Evolutionary conservation across 2,113 vertebrate genomes (phyloP), one percentile per base, ranked within the genome.

Genomic region (Cettia cetti): DNA sequence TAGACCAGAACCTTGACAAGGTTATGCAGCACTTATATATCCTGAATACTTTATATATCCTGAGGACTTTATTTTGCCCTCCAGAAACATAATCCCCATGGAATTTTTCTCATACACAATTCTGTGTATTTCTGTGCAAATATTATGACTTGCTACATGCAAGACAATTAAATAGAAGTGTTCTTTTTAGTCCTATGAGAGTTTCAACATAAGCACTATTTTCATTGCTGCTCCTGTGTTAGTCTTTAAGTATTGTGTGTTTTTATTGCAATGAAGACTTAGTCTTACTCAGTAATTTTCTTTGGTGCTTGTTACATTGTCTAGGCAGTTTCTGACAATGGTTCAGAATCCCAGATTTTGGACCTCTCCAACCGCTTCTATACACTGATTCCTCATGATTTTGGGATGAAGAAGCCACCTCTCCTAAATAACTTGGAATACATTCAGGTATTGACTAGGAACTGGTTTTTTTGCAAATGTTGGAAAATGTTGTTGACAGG

Each of bases 281-380:
- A 26, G 65, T 28, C 20, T 82, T 52, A 13, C 28, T 65, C 20
- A 44, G 28, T 78, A 6, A 45, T 63, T 94, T 69, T 70, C 28
- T 65, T 93, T 60, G 64, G 24, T 91, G 33, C 28, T 82, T 91
- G 8, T 91, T 92, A 30, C 82, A 40, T 70, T 60, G 4, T 82
- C 3, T 59, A 99, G 99, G 99, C 99, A 11, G 98, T 99, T 74
- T 99, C 99, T 42, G 98, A 98, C 42, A 92, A 78, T 69, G 94
- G 98, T 64, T 97, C 98, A 2, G 99, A 99, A 84, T 96, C 99
- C 6, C 98, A 98, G 93, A 98, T 99, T 59, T 96, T 99, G 97
- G 99, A 99, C 89, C 98, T 99, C 47, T 99, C 99, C 70, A 99
- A 99, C 91, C 99, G 99, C 64, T 99, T 99, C 97, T 99, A 99